Percentiles rank a stretch among this genome's conserved stretches.
Conservation (phyloP, 2,888 invertebrate genomes). For the Trachelus tabidus region DNA sequence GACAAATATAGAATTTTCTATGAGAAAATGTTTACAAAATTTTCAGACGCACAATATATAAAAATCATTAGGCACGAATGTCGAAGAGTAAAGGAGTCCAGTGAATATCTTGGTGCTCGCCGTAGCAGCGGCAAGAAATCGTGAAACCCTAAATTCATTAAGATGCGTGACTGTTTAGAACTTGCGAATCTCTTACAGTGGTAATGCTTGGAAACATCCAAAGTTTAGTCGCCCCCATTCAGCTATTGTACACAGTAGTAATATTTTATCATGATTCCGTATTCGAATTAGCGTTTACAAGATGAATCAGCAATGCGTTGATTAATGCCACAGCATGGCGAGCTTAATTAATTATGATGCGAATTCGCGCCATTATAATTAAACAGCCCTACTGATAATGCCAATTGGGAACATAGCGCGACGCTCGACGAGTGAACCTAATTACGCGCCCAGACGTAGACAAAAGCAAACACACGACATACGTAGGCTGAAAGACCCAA, state of each 20-base stretch:
- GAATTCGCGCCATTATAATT: not conserved
- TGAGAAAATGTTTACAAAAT: no score
- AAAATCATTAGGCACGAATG: no score
- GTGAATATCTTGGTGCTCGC: not conserved
- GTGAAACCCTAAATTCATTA: not conserved
- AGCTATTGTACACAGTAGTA: not conserved
- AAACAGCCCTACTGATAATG: not conserved
- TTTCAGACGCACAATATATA: not conserved
- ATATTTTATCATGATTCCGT: not conserved
- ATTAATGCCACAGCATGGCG: not conserved
- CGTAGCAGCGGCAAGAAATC: not conserved
- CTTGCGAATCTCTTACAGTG: not conserved
- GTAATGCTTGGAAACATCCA: not conserved
- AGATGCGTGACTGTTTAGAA: not conserved
- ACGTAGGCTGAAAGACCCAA: not conserved
- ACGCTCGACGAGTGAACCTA: not conserved
- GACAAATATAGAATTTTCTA: no score
- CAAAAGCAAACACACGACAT: not conserved
- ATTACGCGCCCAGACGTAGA: not conserved
- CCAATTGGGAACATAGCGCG: not conserved
- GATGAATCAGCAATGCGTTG: not conserved
- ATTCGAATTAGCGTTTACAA: not conserved
- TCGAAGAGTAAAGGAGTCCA: not conserved
- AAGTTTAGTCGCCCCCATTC: not conserved
- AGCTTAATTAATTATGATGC: slow-evolving; percentile 2